phyloP scores from a whole-genome alignment of 2,888 invertebrate species.

The Diadegma fenestrale region DNA sequence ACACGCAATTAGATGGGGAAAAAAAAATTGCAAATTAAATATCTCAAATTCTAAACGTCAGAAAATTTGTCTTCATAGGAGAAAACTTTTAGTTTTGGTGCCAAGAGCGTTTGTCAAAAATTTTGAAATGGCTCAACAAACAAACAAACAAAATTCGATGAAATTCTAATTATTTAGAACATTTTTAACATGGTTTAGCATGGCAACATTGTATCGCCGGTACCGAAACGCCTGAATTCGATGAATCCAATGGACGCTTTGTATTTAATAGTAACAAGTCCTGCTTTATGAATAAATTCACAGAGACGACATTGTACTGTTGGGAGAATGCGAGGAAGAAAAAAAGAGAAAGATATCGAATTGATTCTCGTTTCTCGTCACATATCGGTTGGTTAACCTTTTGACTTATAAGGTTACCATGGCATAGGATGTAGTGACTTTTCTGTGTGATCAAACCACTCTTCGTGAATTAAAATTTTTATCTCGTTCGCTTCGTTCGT shows the following conservation, averaged over 20 bases:
- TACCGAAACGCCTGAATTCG: too few relatives aligned
- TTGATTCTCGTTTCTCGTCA: constrained; percentile 31
- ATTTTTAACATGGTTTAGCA: too few relatives aligned
- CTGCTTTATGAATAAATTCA: constrained; percentile 26
- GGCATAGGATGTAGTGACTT: constrained; percentile 1
- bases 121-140: too few relatives aligned
- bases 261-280: constrained; percentile 30
- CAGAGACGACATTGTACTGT: constrained; percentile 32
- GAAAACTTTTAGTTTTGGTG: too few relatives aligned
- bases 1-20: too few relatives aligned
- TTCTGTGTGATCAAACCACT: neutral
- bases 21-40: too few relatives aligned
- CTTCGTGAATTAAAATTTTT: constrained; percentile 18
- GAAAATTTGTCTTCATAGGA: too few relatives aligned
- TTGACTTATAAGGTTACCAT: constrained; percentile 21
- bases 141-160: too few relatives aligned
- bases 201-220: too few relatives aligned
- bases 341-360: constrained; percentile 27
- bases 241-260: constrained; percentile 4
- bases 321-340: constrained; percentile 8
- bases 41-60: too few relatives aligned
- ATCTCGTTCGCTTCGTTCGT: neutral
- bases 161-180: too few relatives aligned
- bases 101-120: too few relatives aligned
- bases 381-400: constrained; percentile 33